Evolutionary conservation across 2,888 invertebrate species (phyloP), one percentile per base, ranked within the genome.

Genomic region (Sesia apiformis): DNA sequence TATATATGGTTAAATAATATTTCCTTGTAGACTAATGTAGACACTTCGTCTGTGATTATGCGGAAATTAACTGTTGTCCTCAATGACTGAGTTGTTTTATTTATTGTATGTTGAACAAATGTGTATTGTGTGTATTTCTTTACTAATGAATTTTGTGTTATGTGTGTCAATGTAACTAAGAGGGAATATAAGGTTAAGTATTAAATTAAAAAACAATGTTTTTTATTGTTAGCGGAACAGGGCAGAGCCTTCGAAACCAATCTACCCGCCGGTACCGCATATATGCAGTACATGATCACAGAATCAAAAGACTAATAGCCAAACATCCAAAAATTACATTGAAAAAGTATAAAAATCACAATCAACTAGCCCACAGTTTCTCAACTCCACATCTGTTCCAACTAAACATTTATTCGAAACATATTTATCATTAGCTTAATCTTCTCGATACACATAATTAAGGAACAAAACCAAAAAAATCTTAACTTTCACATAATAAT

Each of bases 401-500:
- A 80, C 61, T 70, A 72, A 76, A 73, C 69, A 70, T 88, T 87
- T 88, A 87, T 81, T 84, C 72, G 67, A 79, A 85, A 23, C 23
- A 23, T 83, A 82, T 83, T 83, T 84, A 83, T 81, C 83, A 84
- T 83, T 83, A 85, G 78, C 83, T 82, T 84, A 83, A 78, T 67
- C 68, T 76, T 79, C 76, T 81, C 74, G 76, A 82, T 86, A 89
- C 82, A 90, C 77, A 82, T 88, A 89, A 81, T 84, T 84, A 85
- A 90, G 90, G 90, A 90, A 90, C 90, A 90, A 90, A 84, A 87
- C 84, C 84, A 88, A 81, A 82, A 76, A 78, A 73, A 72, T 55
- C 51, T 53, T 55, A 50, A 77, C 23, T 73, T 78, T 80, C 77
- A 79, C 78, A 72, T 81, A 80, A 78, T 77, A 76, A 78, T 82